phyloP scores from a whole-genome alignment of 2,113 vertebrate genomes.

The Callocephalon fimbriatum region DNA sequence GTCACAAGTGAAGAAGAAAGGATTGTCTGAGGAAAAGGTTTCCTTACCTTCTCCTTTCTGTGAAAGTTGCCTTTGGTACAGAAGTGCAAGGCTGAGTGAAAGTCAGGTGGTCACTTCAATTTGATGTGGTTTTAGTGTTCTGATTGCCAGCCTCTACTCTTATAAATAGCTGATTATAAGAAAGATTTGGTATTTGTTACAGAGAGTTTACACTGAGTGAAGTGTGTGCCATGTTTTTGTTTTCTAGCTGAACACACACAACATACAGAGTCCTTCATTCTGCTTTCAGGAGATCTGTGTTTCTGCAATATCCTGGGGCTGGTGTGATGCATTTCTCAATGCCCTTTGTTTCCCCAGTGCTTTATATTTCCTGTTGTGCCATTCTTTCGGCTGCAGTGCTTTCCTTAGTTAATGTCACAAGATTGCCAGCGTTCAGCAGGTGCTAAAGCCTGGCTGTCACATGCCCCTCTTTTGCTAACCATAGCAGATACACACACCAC shows the following conservation, averaged over 20 bases:
- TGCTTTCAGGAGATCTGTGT: fast-evolving
- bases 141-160: background rate
- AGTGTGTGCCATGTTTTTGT: background rate
- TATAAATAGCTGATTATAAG: background rate
- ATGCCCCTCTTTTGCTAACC: fast-evolving
- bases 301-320: fast-evolving
- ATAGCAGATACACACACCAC: fast-evolving
- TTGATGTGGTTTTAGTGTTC: background rate
- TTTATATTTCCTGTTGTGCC: fast-evolving
- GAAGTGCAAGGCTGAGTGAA: background rate
- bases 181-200: background rate
- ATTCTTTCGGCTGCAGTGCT: background rate
- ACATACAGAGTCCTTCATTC: background rate
- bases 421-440: background rate
- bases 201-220: background rate
- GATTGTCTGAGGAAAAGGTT: background rate
- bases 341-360: fast-evolving
- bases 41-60: background rate
- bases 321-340: fast-evolving
- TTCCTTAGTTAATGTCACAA: background rate
- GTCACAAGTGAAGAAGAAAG: background rate
- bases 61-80: background rate
- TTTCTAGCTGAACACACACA: background rate
- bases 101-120: background rate
- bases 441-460: background rate